Evolutionary conservation across 1,140 invertebrate species (phyloP), one percentile per base, ranked within the genome.

Genomic region (Heliothis virescens): DNA sequence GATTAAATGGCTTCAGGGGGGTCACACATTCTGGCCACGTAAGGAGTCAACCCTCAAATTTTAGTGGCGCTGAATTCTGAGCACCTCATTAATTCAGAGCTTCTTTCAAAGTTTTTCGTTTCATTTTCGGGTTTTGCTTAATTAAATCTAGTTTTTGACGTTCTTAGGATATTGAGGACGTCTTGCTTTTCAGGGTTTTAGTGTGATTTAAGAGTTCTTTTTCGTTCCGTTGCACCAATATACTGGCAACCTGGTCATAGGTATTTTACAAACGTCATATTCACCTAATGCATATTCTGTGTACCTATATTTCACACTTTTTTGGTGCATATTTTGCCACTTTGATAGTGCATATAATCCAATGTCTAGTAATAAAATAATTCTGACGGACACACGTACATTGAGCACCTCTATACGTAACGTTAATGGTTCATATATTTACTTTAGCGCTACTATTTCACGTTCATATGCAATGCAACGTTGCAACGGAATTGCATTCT

Each of bases 371-470:
- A 73, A 65, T 73, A 79, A 73, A 73, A 79, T 79, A 41, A 72
- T 71, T 63, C 57, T 79, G 78, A 79, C 59, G 69, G 18, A 65
- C 78, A 65, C 47, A 69, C 65, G 26, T 48, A 67, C n/a, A 18
- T 67, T 34, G 63, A 11, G 34, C 65, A 12, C 18, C 65, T 60
- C 76, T 63, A 69, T 79, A 26, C n/a, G 47, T 69, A 52, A 26
- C 65, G 1, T 18, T 63, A 76, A 76, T 76, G 74, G 74, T 29
- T 63, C 74, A 57, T 76, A 76, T 63, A 52, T 76, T 63, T 76
- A 76, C 41, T 76, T 76, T 76, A 65, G 74, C 62, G 13, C 18
- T 50, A 13, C 48, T 71, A 71, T 71, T 53, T 71, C 67, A 71
- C 48, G 67, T 52, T 71, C 67, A 71, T 71, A 71, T 71, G 48